A percentile compares a stretch with the other conserved stretches of the same genome.
Evolutionary conservation across 2,797 vertebrate species (phyloP).

Genomic region (Melanotaenia boesemani): DNA sequence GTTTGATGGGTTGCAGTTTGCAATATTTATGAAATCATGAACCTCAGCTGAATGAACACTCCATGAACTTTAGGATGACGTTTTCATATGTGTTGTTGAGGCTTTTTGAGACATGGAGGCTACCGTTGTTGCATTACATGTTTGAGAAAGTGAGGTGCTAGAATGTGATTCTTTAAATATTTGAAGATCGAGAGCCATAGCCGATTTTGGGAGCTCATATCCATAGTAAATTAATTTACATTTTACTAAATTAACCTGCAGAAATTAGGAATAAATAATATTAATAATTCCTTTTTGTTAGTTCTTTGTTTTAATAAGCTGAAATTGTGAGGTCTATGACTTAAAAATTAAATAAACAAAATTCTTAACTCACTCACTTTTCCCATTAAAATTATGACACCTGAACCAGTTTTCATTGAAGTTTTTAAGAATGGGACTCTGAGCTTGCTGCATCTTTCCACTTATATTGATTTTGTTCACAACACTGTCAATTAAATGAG

Average conservation of each 20-base stretch:
- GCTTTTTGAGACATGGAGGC: too few relatives aligned
- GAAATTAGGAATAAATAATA: neutral
- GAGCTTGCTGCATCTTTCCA: neutral
- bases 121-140: too few relatives aligned
- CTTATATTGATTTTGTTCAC: neutral
- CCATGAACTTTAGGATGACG: too few relatives aligned
- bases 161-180: neutral
- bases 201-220: too few relatives aligned
- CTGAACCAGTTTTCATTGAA: neutral
- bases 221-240: neutral
- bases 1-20: too few relatives aligned
- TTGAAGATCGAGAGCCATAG: neutral
- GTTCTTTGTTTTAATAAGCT: neutral
- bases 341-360: neutral
- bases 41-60: too few relatives aligned
- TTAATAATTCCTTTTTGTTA: neutral
- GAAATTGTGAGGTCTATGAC: neutral
- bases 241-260: neutral
- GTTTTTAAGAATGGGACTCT: neutral
- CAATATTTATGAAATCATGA: too few relatives aligned
- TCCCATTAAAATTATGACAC: neutral
- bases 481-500: neutral
- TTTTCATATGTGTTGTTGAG: too few relatives aligned
- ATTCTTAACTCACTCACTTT: neutral
- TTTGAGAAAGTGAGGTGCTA: too few relatives aligned